Evolutionary conservation across 2,888 invertebrate species (phyloP).

Genomic region (Onthophagus sagittarius): DNA sequence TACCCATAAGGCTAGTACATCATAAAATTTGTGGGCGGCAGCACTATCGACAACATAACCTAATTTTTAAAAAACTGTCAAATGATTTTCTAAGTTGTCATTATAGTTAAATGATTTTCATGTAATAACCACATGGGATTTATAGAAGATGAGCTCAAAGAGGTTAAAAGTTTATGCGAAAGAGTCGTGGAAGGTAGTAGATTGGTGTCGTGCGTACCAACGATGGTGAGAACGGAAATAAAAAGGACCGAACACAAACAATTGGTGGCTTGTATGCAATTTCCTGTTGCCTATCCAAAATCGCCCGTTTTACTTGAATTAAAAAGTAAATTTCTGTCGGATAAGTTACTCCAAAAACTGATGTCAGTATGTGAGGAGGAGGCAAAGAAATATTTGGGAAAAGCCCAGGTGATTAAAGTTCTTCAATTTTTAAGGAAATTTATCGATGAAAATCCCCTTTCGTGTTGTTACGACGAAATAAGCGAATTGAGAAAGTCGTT

Average conservation of each 20-base stretch:
- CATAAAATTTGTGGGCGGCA: too few relatives aligned
- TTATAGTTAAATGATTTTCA: background rate
- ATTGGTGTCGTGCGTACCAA: conserved; percentile 62
- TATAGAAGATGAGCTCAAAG: conserved; percentile 62
- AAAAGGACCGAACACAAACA: conserved; percentile 61
- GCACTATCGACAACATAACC: too few relatives aligned
- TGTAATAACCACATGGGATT: conserved; percentile 52
- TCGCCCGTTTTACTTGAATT: conserved; percentile 60
- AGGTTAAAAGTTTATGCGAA: conserved; percentile 61
- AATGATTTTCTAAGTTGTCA: background rate
- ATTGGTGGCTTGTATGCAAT: conserved; percentile 62
- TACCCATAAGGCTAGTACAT: too few relatives aligned
- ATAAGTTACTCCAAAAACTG: conserved; percentile 59
- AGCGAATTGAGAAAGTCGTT: conserved; percentile 55
- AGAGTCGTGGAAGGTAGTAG: conserved; percentile 58
- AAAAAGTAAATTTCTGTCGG: conserved; percentile 65
- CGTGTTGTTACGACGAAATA: conserved; percentile 70
- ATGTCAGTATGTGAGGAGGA: conserved; percentile 61
- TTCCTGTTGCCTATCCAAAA: conserved; percentile 61
- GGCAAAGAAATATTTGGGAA: conserved; percentile 55
- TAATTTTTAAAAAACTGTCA: background rate
- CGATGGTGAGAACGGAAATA: conserved; percentile 66
- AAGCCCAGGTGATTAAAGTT: conserved; percentile 57
- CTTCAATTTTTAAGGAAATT: conserved; percentile 62
- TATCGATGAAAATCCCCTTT: conserved; percentile 65